These are phyloP conservation scores for Rhincodon typus DNA, from an alignment of 2,797 vertebrate genomes.

Conservation along the genomic window DNA sequence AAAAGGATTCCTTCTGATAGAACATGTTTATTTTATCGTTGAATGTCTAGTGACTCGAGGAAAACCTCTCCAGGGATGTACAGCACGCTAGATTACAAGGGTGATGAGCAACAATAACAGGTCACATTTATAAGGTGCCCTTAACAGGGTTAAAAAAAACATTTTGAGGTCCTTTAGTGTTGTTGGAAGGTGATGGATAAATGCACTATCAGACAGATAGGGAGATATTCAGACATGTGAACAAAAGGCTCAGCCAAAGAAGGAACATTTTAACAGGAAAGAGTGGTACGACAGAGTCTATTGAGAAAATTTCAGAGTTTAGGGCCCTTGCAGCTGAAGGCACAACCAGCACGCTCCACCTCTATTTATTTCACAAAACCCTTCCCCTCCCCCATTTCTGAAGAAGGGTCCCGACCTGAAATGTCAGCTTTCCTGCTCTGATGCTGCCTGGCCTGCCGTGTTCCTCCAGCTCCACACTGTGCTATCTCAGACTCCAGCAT, in stretches of 20 bases:
- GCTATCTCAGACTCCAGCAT: too few species aligned
- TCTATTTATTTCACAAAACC: too few species aligned
- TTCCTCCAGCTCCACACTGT: too few species aligned
- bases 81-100: neutral
- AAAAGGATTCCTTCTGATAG: neutral
- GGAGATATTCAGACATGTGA: neutral
- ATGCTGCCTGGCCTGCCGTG: too few species aligned
- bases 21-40: neutral
- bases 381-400: too few species aligned
- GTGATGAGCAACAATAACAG: neutral
- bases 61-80: neutral
- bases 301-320: neutral
- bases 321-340: neutral
- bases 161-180: neutral
- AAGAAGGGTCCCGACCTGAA: too few species aligned
- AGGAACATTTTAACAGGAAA: too few species aligned
- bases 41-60: neutral
- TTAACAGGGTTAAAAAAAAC: neutral
- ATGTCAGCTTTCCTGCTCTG: too few species aligned
- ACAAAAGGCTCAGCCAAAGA: neutral
- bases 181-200: neutral
- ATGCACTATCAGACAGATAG: neutral
- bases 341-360: too few species aligned
- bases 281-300: neutral
- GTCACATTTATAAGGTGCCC: neutral